phyloP scores from a whole-genome alignment of 2,797 vertebrate genomes.

The Lophius americanus region DNA sequence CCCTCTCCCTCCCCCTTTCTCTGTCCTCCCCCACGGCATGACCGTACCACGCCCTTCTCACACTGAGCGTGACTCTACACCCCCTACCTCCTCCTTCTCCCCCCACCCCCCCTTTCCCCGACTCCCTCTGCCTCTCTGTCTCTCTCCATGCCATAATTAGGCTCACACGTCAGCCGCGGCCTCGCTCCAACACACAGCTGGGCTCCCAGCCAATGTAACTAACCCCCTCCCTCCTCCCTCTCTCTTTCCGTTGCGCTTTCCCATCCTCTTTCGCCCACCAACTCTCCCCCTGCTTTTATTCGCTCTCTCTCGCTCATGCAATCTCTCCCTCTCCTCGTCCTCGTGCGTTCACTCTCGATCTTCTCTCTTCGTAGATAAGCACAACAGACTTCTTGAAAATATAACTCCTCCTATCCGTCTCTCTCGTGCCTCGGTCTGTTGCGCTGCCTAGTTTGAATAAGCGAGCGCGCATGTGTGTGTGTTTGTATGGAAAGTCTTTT shows the following conservation, averaged over 20 bases:
- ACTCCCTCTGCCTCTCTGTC: conserved; percentile 50
- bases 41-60: conserved; percentile 76
- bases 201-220: conserved; percentile 73
- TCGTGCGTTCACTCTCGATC: conserved; percentile 52
- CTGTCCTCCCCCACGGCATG: conserved; percentile 64
- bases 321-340: conserved; percentile 52
- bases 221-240: conserved; percentile 31
- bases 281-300: conserved; percentile 42
- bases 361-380: conserved; percentile 70
- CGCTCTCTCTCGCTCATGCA: conserved; percentile 45
- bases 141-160: conserved; percentile 80
- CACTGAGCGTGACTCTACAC: conserved; percentile 69
- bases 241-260: conserved; percentile 73
- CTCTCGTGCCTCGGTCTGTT: conserved; percentile 35
- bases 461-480: conserved; percentile 21
- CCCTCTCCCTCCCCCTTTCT: not conserved
- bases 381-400: conserved; percentile 80
- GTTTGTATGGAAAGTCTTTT: conserved; percentile 53
- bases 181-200: conserved; percentile 81
- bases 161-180: conserved; percentile 79
- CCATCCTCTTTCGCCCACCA: conserved; percentile 70
- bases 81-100: not conserved
- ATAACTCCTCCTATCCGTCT: conserved; percentile 65
- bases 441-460: conserved; percentile 52
- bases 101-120: conserved; percentile 1